Evolutionary conservation across 2,113 vertebrate species (phyloP).

Genomic region (Sturnira hondurensis): DNA sequence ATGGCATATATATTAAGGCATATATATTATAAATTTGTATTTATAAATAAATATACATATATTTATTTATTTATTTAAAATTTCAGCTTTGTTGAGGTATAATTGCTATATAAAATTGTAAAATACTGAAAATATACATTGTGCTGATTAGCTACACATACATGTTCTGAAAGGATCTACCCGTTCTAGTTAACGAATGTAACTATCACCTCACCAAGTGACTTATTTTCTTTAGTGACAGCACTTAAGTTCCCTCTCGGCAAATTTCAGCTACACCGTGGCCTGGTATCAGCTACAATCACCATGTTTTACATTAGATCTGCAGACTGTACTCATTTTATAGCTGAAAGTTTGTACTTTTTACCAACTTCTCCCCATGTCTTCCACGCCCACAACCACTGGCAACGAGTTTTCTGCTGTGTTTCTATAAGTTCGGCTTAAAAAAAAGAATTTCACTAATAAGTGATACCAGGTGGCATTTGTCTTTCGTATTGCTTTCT

Average conservation of each 20-base stretch:
- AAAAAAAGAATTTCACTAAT: neutral
- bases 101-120: neutral
- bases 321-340: neutral
- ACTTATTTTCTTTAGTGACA: neutral
- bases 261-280: neutral
- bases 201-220: neutral
- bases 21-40: too few species aligned
- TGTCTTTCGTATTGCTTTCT: neutral
- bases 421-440: neutral
- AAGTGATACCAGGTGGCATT: neutral
- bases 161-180: neutral
- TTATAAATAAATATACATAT: too few species aligned
- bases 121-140: neutral
- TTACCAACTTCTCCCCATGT: neutral
- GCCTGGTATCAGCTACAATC: neutral
- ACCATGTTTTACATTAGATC: neutral
- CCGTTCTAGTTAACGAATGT: neutral
- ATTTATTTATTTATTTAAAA: too few species aligned
- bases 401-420: neutral
- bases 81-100: neutral
- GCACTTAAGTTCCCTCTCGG: neutral
- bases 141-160: neutral
- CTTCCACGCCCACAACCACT: neutral
- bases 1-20: neutral
- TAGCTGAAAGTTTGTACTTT: neutral